These are phyloP conservation scores for Actinostola sp. DNA, from an alignment of 92 coral and sea anemone genomes.

Conservation along the genomic window DNA sequence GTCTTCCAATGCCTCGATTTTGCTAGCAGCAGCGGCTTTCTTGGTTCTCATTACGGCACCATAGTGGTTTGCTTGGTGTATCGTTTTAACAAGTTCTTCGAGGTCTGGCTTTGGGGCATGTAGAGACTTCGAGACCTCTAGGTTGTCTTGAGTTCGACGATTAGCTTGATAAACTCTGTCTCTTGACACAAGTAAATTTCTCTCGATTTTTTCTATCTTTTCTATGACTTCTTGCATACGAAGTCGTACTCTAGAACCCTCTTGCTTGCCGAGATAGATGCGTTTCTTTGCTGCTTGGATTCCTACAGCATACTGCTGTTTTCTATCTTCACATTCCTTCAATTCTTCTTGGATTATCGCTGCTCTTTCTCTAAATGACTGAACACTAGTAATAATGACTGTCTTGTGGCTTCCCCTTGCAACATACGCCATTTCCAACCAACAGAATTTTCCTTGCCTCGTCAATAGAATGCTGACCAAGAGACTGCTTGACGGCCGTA, in stretches of 20 bases:
- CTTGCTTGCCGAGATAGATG: conserved; percentile 1
- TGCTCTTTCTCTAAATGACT: conserved; percentile 31
- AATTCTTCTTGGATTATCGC: conserved; percentile 25
- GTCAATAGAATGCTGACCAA: conserved; percentile 6
- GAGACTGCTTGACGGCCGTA: not conserved
- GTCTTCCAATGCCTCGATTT: conserved; percentile 28
- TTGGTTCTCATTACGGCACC: conserved; percentile 31
- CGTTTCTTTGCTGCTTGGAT: conserved; percentile 19
- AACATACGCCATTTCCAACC: conserved; percentile 36
- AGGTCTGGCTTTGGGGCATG: conserved; percentile 20
- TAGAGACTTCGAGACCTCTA: conserved; percentile 6
- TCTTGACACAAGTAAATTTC: conserved; percentile 3
- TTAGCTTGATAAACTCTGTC: conserved; percentile 26
- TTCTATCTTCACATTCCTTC: conserved; percentile 28
- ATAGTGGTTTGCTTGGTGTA: conserved; percentile 31
- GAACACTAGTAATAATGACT: conserved; percentile 16
- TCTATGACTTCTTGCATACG: conserved; percentile 35
- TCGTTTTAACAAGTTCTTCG: conserved; percentile 20
- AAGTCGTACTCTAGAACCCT: not conserved
- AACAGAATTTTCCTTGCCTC: conserved; percentile 21
- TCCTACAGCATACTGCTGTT: conserved; percentile 1
- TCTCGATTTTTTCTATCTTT: conserved; percentile 33
- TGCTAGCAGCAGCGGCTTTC: conserved; percentile 2
- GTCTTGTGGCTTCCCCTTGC: conserved; percentile 13
- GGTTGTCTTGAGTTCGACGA: conserved; percentile 33